These are phyloP conservation scores for Anser brachyrhynchus DNA, from an alignment of 2,113 vertebrate genomes.

Conservation along the genomic window DNA sequence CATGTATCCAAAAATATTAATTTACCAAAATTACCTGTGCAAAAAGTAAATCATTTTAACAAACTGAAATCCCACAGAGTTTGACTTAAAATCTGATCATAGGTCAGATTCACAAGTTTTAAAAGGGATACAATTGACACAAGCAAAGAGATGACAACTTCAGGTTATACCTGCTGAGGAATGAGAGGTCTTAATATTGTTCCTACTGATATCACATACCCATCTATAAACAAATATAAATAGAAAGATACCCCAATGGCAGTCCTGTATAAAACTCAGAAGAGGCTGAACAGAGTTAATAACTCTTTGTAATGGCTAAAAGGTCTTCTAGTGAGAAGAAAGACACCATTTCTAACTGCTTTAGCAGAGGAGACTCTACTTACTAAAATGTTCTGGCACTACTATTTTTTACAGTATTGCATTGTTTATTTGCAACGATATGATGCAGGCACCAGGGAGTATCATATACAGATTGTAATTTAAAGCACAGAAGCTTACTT, in stretches of 20 bases:
- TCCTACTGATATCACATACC: neutral
- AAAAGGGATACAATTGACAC: neutral
- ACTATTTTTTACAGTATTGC: neutral
- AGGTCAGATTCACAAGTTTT: neutral
- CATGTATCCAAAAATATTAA: neutral
- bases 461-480: neutral
- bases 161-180: neutral
- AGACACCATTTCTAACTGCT: neutral
- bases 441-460: neutral
- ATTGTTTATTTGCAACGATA: neutral
- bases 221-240: neutral
- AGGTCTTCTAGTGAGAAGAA: neutral
- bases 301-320: neutral
- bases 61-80: neutral
- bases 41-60: neutral
- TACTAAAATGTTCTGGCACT: neutral
- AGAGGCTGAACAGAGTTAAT: neutral
- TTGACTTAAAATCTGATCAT: neutral
- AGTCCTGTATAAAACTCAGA: neutral
- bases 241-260: neutral
- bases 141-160: neutral
- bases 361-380: neutral
- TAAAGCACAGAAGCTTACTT: neutral
- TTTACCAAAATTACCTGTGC: neutral
- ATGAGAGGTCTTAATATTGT: neutral